Percentiles rank a stretch among this genome's conserved stretches.
These are phyloP conservation scores for Anolis sagrei DNA, from an alignment of 2,113 vertebrate species.

Conservation along the genomic window DNA sequence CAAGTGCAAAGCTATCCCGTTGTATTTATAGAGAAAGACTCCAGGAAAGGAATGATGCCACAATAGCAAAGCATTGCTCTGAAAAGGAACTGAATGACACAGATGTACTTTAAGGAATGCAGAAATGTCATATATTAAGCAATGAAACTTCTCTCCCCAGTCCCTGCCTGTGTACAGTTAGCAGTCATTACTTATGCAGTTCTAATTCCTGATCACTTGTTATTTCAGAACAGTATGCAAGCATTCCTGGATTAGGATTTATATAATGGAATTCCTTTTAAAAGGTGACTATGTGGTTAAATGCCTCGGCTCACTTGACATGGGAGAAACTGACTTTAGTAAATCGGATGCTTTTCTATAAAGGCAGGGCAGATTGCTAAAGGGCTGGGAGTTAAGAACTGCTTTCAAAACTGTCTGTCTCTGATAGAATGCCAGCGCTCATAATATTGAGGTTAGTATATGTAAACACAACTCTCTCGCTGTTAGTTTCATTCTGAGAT, in stretches of 20 bases:
- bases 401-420: conserved; percentile 36
- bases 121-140: conserved; percentile 29
- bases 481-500: conserved; percentile 21
- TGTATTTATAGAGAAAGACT: not conserved
- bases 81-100: conserved; percentile 4
- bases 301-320: conserved; percentile 36
- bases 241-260: conserved; percentile 67
- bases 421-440: conserved; percentile 29
- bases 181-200: conserved; percentile 31
- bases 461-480: conserved; percentile 23
- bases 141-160: not conserved
- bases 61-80: conserved; percentile 6
- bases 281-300: conserved; percentile 62
- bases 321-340: conserved; percentile 23
- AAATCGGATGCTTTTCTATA: conserved; percentile 34
- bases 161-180: conserved; percentile 15
- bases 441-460: conserved; percentile 20
- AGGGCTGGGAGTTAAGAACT: not conserved
- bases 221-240: conserved; percentile 50
- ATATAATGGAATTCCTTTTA: conserved; percentile 59
- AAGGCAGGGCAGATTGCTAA: conserved; percentile 15
- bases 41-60: conserved; percentile 2
- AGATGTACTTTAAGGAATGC: conserved; percentile 9
- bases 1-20: conserved; percentile 4
- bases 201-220: conserved; percentile 34